Conservation (phyloP, 2,797 vertebrate genomes). For the Cyclopterus lumpus region DNA sequence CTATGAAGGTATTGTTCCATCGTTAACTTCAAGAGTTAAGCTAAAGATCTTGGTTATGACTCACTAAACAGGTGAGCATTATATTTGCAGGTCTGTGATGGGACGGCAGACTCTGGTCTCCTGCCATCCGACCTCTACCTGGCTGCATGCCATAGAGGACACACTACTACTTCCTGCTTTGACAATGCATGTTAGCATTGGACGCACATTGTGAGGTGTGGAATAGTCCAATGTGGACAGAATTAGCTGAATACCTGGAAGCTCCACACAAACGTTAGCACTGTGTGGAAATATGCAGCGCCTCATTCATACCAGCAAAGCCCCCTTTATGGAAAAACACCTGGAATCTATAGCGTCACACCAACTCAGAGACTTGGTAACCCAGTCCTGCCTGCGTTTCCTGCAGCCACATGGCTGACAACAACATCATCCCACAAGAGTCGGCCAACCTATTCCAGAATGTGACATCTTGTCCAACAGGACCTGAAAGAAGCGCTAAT, state of each 20-base stretch:
- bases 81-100: background rate
- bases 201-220: background rate
- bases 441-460: background rate
- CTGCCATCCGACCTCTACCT: background rate
- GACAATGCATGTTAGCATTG: background rate
- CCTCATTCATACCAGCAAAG: background rate
- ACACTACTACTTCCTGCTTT: background rate
- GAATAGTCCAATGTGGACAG: background rate
- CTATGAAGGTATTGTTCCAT: background rate
- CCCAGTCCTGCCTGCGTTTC: background rate
- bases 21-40: background rate
- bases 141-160: background rate
- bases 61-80: background rate
- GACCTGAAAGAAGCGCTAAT: slow-evolving; percentile 58
- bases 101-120: background rate
- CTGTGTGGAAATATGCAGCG: background rate
- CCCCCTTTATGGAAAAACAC: background rate
- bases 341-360: background rate
- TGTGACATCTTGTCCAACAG: background rate
- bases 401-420: background rate
- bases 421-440: background rate
- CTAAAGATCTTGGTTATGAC: background rate
- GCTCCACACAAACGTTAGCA: background rate
- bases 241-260: background rate
- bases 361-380: background rate